Conservation (phyloP, 2,888 invertebrate species). For the Biston betularia region DNA sequence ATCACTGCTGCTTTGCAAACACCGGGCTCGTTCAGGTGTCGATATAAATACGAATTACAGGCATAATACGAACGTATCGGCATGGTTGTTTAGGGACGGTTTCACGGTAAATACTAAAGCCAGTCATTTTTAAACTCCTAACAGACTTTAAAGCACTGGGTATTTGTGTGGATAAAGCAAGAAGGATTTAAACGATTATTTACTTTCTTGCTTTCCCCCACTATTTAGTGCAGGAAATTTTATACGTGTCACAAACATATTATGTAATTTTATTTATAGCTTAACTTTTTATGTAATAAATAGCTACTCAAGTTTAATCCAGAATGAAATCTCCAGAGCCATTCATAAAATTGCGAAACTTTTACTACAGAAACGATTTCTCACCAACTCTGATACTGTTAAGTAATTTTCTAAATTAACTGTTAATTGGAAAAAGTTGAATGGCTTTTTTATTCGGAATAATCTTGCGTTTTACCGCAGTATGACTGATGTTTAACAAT, state of each 20-base stretch:
- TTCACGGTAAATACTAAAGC: constrained; percentile 9
- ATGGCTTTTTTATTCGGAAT: too few species aligned
- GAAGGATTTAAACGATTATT: too few species aligned
- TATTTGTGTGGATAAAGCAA: too few species aligned
- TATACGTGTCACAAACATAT: too few species aligned
- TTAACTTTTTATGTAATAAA: constrained; percentile 9
- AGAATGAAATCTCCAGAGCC: constrained; percentile 19
- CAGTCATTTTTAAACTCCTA: constrained; percentile 11
- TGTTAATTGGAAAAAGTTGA: too few species aligned
- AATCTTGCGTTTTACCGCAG: too few species aligned
- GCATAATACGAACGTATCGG: constrained; percentile 27
- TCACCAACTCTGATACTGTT: constrained; percentile 7
- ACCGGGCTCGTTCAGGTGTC: constrained; percentile 45
- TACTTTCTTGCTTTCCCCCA: too few species aligned
- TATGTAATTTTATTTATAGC: constrained; percentile 3
- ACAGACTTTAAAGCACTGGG: constrained; percentile 10
- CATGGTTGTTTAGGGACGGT: constrained; percentile 10
- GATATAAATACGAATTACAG: constrained; percentile 33
- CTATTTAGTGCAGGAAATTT: too few species aligned
- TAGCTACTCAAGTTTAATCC: constrained; percentile 16
- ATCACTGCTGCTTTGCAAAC: constrained; percentile 56
- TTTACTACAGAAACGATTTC: constrained; percentile 20
- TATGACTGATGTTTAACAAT: too few species aligned
- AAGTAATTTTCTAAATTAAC: background rate
- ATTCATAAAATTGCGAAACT: constrained; percentile 29